Percentiles rank a stretch among this genome's conserved stretches.
Conservation (phyloP, 2,113 vertebrate species). For the Grammomys surdaster region DNA sequence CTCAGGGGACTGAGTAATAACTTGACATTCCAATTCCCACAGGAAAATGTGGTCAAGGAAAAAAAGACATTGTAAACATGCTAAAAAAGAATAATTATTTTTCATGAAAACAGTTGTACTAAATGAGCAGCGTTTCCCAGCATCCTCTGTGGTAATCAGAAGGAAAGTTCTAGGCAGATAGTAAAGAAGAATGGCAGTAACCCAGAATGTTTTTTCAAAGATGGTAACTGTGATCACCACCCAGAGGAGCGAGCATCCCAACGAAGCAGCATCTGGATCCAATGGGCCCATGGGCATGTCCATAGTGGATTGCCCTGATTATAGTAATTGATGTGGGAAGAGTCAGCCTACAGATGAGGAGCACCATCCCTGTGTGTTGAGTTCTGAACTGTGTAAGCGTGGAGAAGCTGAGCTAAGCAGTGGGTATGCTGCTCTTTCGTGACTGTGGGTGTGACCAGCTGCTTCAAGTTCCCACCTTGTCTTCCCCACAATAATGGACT, state of each 20-base stretch:
- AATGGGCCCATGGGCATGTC: neutral
- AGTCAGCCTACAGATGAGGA: neutral
- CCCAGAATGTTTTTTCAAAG: neutral
- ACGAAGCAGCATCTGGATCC: too few relatives aligned
- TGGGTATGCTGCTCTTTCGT: neutral
- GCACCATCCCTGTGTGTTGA: too few relatives aligned
- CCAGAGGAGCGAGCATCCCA: too few relatives aligned
- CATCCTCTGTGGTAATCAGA: neutral
- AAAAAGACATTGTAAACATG: neutral
- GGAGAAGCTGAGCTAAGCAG: neutral
- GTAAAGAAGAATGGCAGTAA: neutral
- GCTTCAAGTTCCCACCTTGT: neutral
- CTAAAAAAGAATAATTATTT: neutral
- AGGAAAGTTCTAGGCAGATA: neutral
- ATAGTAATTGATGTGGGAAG: neutral
- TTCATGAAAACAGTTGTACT: neutral
- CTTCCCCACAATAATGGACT: neutral
- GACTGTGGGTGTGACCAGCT: neutral
- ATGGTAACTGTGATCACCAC: neutral
- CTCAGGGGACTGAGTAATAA: neutral
- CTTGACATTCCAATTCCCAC: neutral
- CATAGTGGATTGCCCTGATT: neutral
- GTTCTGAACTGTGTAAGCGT: neutral
- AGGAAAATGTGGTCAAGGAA: neutral
- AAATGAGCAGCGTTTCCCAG: neutral